A percentile compares a stretch with the other conserved stretches of the same genome.
These are phyloP conservation scores for Diphyllodes magnificus DNA, from an alignment of 2,113 vertebrate species.

Conservation along the genomic window DNA sequence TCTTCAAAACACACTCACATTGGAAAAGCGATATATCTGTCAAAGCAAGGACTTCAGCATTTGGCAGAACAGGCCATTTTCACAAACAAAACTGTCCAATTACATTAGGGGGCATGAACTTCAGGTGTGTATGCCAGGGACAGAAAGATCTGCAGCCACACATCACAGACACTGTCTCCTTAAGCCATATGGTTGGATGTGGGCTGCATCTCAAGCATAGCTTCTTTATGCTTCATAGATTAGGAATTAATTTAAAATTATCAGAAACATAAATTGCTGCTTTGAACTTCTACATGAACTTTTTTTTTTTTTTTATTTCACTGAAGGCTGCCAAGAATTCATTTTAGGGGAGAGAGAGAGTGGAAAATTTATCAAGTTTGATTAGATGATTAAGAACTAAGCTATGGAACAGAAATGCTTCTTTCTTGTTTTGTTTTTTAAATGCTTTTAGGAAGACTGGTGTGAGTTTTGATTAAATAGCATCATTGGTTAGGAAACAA, in stretches of 20 bases:
- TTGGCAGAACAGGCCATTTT: constrained; percentile 80
- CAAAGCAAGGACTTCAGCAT: constrained; percentile 80
- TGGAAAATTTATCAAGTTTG: constrained; percentile 58
- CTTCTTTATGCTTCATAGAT: constrained; percentile 37
- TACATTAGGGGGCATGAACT: constrained; percentile 83
- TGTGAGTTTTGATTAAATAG: constrained; percentile 63
- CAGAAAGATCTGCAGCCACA: constrained; percentile 52
- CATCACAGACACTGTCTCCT: constrained; percentile 36
- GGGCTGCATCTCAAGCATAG: constrained; percentile 49
- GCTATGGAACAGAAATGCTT: constrained; percentile 33
- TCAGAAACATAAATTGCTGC: constrained; percentile 55
- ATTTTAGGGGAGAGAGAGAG: constrained; percentile 45
- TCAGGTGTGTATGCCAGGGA: constrained; percentile 72
- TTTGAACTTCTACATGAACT: constrained; percentile 52
- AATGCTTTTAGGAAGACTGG: constrained; percentile 58
- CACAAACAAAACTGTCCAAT: constrained; percentile 85
- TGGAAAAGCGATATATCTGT: constrained; percentile 86
- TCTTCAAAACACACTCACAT: constrained; percentile 74
- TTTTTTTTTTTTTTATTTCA: constrained; percentile 9
- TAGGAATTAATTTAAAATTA: constrained; percentile 66
- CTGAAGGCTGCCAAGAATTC: constrained; percentile 62
- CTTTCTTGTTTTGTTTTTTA: constrained; percentile 61
- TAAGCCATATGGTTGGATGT: constrained; percentile 52
- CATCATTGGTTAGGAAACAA: constrained; percentile 63
- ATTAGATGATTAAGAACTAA: constrained; percentile 61